Evolutionary conservation across 2,888 invertebrate genomes (phyloP), one percentile per base, ranked within the genome.

Genomic region (Nezara viridula): DNA sequence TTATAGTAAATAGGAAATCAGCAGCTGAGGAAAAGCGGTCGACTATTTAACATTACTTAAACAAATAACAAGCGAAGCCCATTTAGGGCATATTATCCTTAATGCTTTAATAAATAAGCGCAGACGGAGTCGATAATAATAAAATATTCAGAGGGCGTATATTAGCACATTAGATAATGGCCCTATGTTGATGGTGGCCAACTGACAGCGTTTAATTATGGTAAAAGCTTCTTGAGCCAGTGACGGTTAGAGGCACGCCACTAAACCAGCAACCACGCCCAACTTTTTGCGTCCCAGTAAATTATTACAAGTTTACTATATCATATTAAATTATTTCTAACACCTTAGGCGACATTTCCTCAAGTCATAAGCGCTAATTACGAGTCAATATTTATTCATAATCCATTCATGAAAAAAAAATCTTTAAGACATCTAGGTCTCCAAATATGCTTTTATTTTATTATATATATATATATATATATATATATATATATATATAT

Each of bases 181-280:
- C 2, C 37, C 4, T 32, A 24, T 77, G 77, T 77, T 77, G 77
- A 77, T 77, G 77, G 37, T 32, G 21, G 40, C 7, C 16, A 24
- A 77, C 77, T 77, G 77, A 77, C 77, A 40, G 77, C 77, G 77
- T 77, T 77, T 77, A 77, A 77, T 77, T 77, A 77, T 10, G 77
- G 19, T 77, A 77, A 77, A 77, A 77, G 77, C 77, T 77, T 24
- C 77, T 77, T 40, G 77, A 77, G 40, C 0, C 77, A 6, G 77
- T 40, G 21, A 77, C 77, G 77, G 77, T 19, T 24, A 6, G 40
- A 40, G 40, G 19, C 77, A 77, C 77, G 77, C 77, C 77, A 77
- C 40, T 77, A 77, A 73, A 77, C 77, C 40, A 27, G 2, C 40
- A 40, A 40, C 77, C 77, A 77, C 77, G 40, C 77, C 77, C 77